A percentile compares a stretch with the other conserved stretches of the same genome.
These are phyloP conservation scores for Neopipo cinnamomea DNA, from an alignment of 2,113 vertebrate genomes.

Conservation along the genomic window DNA sequence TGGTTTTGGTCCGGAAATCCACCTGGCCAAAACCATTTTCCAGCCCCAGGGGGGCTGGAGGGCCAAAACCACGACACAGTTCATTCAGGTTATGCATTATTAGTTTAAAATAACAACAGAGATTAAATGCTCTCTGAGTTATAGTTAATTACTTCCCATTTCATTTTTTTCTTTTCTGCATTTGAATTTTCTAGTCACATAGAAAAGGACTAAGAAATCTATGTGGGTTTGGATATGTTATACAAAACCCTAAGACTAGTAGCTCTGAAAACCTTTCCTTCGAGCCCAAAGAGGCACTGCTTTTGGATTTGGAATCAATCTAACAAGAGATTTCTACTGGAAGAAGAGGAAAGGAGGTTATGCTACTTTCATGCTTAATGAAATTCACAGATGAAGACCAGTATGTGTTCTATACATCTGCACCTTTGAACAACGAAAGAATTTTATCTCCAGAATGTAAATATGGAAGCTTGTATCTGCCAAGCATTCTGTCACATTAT, in stretches of 20 bases:
- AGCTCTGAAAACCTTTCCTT: neutral
- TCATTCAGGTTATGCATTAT: neutral
- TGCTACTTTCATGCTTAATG: neutral
- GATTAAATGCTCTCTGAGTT: neutral
- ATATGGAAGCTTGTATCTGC: neutral
- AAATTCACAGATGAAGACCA: neutral
- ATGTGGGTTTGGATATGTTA: neutral
- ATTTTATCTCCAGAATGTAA: neutral
- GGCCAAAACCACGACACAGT: no score
- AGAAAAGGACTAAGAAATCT: neutral
- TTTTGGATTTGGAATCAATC: neutral
- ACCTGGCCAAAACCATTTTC: no score
- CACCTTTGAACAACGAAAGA: neutral
- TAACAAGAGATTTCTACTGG: neutral
- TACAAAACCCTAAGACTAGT: neutral
- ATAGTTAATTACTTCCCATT: neutral
- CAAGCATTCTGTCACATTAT: neutral
- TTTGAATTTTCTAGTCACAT: neutral
- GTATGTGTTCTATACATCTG: neutral
- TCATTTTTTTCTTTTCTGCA: neutral
- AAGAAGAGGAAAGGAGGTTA: neutral
- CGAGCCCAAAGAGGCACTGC: neutral
- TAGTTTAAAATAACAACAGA: neutral
- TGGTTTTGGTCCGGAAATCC: no score
- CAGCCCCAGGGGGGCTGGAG: no score